These are phyloP conservation scores for Pristionchus maxplancki DNA, from an alignment of 2,888 invertebrate species.

Conservation along the genomic window DNA sequence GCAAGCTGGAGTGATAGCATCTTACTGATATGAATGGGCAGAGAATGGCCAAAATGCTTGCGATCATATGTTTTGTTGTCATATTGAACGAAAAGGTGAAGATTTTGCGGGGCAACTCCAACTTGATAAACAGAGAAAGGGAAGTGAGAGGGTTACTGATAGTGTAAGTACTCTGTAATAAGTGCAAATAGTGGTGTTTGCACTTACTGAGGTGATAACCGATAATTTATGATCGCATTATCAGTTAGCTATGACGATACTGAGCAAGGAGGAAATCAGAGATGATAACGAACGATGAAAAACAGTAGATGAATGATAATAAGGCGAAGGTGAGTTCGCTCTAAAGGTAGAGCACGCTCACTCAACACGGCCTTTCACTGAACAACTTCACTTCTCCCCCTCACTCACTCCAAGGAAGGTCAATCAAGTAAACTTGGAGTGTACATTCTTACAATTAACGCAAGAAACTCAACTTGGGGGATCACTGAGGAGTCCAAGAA, in stretches of 20 bases:
- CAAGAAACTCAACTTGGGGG: too few relatives aligned
- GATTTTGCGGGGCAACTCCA: not conserved
- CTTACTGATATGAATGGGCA: not conserved
- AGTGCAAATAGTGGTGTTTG: not conserved
- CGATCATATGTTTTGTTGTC: not conserved
- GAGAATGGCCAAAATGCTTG: not conserved
- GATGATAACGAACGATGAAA: too few relatives aligned
- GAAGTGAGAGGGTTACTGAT: not conserved
- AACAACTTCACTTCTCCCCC: conserved; percentile 16
- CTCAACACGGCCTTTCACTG: not conserved
- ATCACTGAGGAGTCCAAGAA: not conserved
- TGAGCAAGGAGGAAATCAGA: too few relatives aligned
- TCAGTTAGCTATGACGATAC: too few relatives aligned
- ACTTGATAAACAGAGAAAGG: not conserved
- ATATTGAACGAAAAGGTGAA: not conserved
- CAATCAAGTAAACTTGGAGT: conserved; percentile 12
- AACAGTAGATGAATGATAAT: not conserved
- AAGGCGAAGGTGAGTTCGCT: not conserved
- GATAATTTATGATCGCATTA: too few relatives aligned
- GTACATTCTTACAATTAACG: too few relatives aligned
- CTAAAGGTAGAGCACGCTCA: not conserved
- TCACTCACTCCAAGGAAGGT: not conserved
- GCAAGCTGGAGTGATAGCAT: not conserved
- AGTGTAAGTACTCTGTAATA: too few relatives aligned
- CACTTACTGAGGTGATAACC: too few relatives aligned